Evolutionary conservation across 2,888 invertebrate genomes (phyloP).

Genomic region (Stenodera caucasica): DNA sequence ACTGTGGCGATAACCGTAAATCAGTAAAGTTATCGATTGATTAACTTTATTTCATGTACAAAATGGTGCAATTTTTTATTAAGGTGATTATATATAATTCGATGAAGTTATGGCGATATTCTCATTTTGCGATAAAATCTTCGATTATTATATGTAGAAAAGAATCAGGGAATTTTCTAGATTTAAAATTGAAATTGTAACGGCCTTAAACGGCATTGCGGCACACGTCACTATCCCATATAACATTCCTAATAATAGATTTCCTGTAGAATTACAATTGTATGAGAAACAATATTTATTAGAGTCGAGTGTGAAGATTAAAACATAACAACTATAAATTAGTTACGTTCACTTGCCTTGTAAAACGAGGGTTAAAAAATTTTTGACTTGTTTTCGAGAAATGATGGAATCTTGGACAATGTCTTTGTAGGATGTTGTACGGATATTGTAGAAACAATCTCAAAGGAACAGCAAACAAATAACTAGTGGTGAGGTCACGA

Average conservation of each 20-base stretch:
- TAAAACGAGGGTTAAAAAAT: conserved; percentile 16
- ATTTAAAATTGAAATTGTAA: conserved; percentile 12
- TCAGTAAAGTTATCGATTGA: conserved; percentile 29
- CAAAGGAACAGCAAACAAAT: conserved; percentile 26
- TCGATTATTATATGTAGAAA: no score
- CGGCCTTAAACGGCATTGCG: conserved; percentile 24
- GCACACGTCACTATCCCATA: conserved; percentile 26
- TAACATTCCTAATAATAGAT: conserved; percentile 4
- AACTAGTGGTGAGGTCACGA: conserved; percentile 29
- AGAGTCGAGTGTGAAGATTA: conserved; percentile 9
- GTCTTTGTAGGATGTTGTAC: background rate
- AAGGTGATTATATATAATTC: background rate
- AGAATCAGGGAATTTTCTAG: background rate
- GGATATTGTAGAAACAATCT: conserved; percentile 13
- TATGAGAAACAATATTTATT: conserved; percentile 14
- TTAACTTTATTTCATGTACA: conserved; percentile 17
- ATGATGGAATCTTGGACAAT: background rate
- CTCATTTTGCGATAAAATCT: no score
- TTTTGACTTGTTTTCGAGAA: background rate
- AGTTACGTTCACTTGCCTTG: conserved; percentile 17
- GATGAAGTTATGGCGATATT: no score
- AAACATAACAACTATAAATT: conserved; percentile 23
- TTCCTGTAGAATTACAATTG: conserved; percentile 15
- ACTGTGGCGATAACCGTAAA: conserved; percentile 35
- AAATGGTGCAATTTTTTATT: background rate